These are phyloP conservation scores for Tetragonisca angustula DNA, from an alignment of 2,888 invertebrate species.

Conservation along the genomic window DNA sequence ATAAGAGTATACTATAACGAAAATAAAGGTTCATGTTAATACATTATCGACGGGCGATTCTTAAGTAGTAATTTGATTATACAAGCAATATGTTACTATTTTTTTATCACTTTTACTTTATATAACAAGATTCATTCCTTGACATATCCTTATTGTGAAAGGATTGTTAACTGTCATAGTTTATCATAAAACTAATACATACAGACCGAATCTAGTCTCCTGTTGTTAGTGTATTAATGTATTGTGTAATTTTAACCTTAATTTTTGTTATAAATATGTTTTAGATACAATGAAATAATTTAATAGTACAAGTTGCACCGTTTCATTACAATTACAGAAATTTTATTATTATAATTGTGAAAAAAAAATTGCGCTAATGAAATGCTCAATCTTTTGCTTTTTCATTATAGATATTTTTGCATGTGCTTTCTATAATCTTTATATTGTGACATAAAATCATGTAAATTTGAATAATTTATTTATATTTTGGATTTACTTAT, in stretches of 20 bases:
- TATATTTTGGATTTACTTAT: constrained; percentile 23
- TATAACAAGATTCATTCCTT: neutral
- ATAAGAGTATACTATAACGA: constrained; percentile 5
- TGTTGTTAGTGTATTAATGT: constrained; percentile 40
- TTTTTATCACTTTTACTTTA: constrained; percentile 16
- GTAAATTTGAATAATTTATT: constrained; percentile 50
- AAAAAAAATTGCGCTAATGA: constrained; percentile 1
- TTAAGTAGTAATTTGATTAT: constrained; percentile 7
- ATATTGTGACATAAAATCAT: constrained; percentile 26
- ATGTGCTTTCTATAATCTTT: constrained; percentile 38
- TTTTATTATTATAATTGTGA: constrained; percentile 7
- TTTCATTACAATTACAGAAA: neutral
- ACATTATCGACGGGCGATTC: constrained; percentile 17
- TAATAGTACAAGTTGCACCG: constrained; percentile 13
- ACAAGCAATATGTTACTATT: neutral
- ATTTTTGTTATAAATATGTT: constrained; percentile 37
- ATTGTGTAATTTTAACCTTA: constrained; percentile 23
- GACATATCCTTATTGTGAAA: neutral
- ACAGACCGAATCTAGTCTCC: constrained; percentile 12
- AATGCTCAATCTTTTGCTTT: constrained; percentile 28
- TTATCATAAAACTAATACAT: constrained; percentile 5
- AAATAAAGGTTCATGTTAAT: constrained; percentile 34
- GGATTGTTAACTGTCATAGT: neutral
- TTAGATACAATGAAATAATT: constrained; percentile 15
- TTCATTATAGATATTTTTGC: constrained; percentile 35